Evolutionary conservation across 2,888 invertebrate species (phyloP), one percentile per base, ranked within the genome.

Genomic region (Ennomos quercinarius): DNA sequence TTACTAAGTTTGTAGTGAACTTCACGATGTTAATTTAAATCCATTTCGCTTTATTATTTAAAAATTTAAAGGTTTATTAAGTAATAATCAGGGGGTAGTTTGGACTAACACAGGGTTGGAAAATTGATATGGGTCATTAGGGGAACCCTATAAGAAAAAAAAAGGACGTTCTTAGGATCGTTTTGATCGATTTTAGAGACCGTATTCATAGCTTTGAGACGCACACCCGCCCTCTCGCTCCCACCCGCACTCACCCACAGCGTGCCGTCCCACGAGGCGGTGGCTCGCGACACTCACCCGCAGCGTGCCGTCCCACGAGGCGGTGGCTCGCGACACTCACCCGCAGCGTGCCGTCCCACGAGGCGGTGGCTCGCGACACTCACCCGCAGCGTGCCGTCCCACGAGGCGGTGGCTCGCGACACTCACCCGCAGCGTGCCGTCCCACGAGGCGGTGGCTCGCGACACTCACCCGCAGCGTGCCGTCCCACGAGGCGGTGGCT

Each of bases 291-390:
- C 95, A 96, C 88, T 98, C 98, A 83, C 75, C 72, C 86, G 73
- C 64, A 86, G 71, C 63, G 87, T 86, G 78, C 79, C 64, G 83
- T 88, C 99, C 99, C 99, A 99, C 79, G 98, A 98, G 64, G 99
- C 99, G 42, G 99, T 99, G 72, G 98, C 98, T 11, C 99, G 94
- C 56, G 99, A 99, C 99, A 99, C 91, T 99, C 99, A 90, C 99
- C 86, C 98, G 98, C 60, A 99, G 92, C 38, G 99, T 98, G 66
- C 99, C 99, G 93, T 99, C 99, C 47, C 99, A 99, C 58, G 99
- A 98, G 41, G 94, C 89, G 97, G 96, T 50, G 97, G 97, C 42
- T 99, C 98, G 78, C 99, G 94, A 91, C 99, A 99, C 91, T 99
- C 99, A 90, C 99, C 86, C 98, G 98, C 60, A 99, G 92, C 72